Conservation (phyloP, 1,140 invertebrate species). For the Pectinophora gossypiella region DNA sequence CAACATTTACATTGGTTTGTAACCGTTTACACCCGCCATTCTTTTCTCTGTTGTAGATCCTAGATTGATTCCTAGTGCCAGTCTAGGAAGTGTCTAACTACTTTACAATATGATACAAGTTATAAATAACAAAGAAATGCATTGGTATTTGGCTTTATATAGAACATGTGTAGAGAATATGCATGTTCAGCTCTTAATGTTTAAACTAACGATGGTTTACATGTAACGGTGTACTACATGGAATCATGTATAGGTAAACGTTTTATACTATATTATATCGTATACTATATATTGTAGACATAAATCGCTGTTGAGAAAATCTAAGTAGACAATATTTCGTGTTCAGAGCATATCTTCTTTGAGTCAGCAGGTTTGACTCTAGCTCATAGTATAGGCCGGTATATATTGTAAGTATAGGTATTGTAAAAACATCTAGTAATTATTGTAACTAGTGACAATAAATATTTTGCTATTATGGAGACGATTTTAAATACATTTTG, state of each 20-base stretch:
- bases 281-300: constrained; percentile 52
- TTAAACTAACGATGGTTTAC: constrained; percentile 41
- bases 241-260: constrained; percentile 36
- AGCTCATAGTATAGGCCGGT: constrained; percentile 26
- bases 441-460: constrained; percentile 43
- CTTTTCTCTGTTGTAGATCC: constrained; percentile 6
- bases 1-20: not conserved
- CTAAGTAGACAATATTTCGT: constrained; percentile 50
- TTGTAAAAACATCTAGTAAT: constrained; percentile 25
- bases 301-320: constrained; percentile 39
- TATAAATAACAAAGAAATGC: constrained; percentile 70
- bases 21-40: not conserved
- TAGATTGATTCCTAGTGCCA: constrained; percentile 4
- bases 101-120: constrained; percentile 21
- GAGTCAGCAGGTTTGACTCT: constrained; percentile 35
- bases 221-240: constrained; percentile 18
- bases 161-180: constrained; percentile 47
- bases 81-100: constrained; percentile 12
- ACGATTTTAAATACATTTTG: constrained; percentile 3
- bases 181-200: constrained; percentile 65
- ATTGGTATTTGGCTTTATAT: constrained; percentile 74
- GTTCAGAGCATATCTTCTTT: constrained; percentile 49
- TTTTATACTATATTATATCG: constrained; percentile 26
- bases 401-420: constrained; percentile 31
- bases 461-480: constrained; percentile 50